These are phyloP conservation scores for Pedionomus torquatus DNA, from an alignment of 2,113 vertebrate genomes.

Conservation along the genomic window DNA sequence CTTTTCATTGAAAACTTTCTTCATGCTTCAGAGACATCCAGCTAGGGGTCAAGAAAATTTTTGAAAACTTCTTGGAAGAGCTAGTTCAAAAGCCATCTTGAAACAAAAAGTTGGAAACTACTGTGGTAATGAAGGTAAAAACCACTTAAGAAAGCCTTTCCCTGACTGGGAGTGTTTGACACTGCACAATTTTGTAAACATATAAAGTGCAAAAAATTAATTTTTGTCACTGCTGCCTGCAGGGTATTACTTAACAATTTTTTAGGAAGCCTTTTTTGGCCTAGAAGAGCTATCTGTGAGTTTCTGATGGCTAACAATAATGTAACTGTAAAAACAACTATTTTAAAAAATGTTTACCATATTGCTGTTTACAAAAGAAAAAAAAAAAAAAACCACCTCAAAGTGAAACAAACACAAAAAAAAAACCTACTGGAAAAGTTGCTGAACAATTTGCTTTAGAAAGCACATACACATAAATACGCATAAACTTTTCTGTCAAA, in stretches of 20 bases:
- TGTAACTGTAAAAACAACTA: neutral
- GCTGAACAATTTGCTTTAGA: neutral
- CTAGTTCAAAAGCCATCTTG: neutral
- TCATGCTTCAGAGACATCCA: neutral
- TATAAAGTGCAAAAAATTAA: neutral
- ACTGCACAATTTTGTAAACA: neutral
- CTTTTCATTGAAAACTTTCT: slow-evolving; percentile 3
- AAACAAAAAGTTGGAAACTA: slow-evolving; percentile 14
- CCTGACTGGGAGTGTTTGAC: neutral
- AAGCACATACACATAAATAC: neutral
- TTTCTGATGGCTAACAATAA: neutral
- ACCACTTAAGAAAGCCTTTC: neutral
- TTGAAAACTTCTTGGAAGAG: neutral
- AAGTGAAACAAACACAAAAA: neutral
- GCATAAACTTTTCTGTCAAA: neutral
- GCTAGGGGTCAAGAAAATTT: neutral
- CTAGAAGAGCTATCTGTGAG: neutral
- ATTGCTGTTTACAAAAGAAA: neutral
- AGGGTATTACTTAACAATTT: neutral
- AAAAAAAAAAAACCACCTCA: accelerated
- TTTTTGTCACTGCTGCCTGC: neutral
- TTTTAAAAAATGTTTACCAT: neutral
- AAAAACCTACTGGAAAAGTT: neutral
- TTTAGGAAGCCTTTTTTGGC: neutral
- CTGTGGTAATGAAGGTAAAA: neutral